Evolutionary conservation across 2,113 vertebrate species (phyloP).

Genomic region (Otocyon megalotis): DNA sequence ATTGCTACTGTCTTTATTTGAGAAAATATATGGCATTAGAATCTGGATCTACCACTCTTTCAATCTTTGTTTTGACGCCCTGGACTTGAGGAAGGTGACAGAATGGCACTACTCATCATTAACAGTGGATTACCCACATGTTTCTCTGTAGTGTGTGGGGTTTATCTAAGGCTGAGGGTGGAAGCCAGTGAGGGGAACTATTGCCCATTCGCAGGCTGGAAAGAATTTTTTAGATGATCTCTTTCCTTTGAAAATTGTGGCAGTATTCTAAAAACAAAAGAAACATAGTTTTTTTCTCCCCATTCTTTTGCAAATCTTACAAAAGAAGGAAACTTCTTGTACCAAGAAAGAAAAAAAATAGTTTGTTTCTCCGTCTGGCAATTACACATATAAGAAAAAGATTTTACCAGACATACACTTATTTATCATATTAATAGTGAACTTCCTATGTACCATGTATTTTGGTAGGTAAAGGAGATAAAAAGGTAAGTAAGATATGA

Average conservation of each 20-base stretch:
- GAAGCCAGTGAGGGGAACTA: not conserved
- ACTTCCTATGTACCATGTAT: not conserved
- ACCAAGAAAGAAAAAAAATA: not conserved
- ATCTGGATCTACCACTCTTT: not conserved
- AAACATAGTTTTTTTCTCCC: not conserved
- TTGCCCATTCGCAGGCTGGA: not conserved
- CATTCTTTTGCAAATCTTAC: not conserved
- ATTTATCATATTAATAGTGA: slow-evolving; percentile 18
- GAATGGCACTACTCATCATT: not conserved
- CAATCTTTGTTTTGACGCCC: not conserved
- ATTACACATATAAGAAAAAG: not conserved
- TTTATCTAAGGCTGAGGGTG: not conserved
- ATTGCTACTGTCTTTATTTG: not conserved
- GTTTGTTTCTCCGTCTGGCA: not conserved
- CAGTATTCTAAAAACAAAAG: slow-evolving; percentile 21
- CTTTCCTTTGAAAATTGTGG: slow-evolving; percentile 54
- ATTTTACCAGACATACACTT: not conserved
- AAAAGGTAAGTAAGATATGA: not conserved
- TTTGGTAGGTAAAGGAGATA: slow-evolving; percentile 25
- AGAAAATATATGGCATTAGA: not conserved
- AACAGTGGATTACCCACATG: not conserved
- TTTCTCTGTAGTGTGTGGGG: not conserved
- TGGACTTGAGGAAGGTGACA: not conserved
- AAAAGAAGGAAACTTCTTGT: slow-evolving; percentile 49
- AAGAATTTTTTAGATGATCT: slow-evolving; percentile 38